These are phyloP conservation scores for Papilio aristodemus DNA, from an alignment of 1,140 invertebrate species.

Conservation along the genomic window DNA sequence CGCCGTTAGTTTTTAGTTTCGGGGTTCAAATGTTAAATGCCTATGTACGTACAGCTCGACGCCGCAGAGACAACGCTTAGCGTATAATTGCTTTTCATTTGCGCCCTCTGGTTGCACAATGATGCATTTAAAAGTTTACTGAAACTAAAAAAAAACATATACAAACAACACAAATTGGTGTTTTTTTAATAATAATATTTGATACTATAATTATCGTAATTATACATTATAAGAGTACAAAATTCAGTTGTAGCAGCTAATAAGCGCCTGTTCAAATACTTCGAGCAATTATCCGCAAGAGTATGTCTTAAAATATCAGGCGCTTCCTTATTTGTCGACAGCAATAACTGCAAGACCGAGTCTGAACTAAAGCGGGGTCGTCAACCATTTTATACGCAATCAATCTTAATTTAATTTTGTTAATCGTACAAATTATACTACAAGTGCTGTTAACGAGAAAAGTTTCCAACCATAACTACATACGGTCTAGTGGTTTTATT, in stretches of 20 bases:
- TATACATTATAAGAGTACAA: too few relatives aligned
- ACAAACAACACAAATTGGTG: neutral
- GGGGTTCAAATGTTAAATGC: constrained; percentile 60
- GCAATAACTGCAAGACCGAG: constrained; percentile 23
- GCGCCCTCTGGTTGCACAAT: constrained; percentile 10
- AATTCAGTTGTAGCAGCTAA: too few relatives aligned
- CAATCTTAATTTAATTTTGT: constrained; percentile 21
- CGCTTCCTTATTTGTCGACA: constrained; percentile 21
- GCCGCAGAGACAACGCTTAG: constrained; percentile 15
- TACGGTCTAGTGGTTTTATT: neutral
- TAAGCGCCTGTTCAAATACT: constrained; percentile 21
- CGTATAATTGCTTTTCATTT: constrained; percentile 33
- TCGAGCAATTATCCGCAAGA: constrained; percentile 11
- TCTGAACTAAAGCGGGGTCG: constrained; percentile 17
- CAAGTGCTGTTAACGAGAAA: constrained; percentile 17
- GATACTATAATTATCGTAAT: too few relatives aligned
- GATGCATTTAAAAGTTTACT: neutral
- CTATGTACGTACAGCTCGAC: constrained; percentile 36
- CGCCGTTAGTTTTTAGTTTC: constrained; percentile 66
- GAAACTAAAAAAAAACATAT: constrained; percentile 5
- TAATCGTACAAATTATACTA: constrained; percentile 21
- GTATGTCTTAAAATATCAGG: constrained; percentile 19
- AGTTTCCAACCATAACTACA: neutral
- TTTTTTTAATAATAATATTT: too few relatives aligned
- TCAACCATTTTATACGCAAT: constrained; percentile 28